Base-by-base conservation (phyloP, 1,140 invertebrate species). In the Augochlora pura region DNA sequence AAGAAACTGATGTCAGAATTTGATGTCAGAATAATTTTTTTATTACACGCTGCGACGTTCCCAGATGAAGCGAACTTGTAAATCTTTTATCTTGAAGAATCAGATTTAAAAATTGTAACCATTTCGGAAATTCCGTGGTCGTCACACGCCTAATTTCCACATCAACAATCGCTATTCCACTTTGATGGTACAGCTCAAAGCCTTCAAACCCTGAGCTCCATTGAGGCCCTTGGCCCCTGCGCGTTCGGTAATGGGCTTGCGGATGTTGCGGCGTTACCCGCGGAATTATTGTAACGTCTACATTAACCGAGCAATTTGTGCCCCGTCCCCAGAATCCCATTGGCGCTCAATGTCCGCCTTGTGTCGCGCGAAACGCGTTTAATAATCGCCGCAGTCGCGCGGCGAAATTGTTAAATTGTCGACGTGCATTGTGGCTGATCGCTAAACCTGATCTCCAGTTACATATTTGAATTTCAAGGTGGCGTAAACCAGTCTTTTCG, bases 241-340 rank as follows among this genome's bases (percentile, higher is more conserved):
- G 10, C 12, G n/a, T 27, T 21, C 23, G 5, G 2, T 32, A 46
- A 59, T n/a, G 8, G 16, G 16, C 38, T 70, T 59, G 16, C 32
- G 32, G 57, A 59, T 59, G 57, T 59, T 59, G 16, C 14, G 39
- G 1, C 10, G 54, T 27, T n/a, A 16, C 57, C 23, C 57, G 1
- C 57, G 23, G 12, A 72, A 72, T 72, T 60, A 42, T 71, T 42
- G 39, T 72, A 62, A 62, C 12, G 18, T 62, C 25, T 46, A n/a
- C 57, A 32, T 72, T 72, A n/a, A 60, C 57, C 70, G 21, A 46
- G 70, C 42, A 62, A 72, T 72, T 72, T 62, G 7, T 59, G 14
- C 21, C 16, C 39, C 10, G 6, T 7, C 7, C 25, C 42, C 39
- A 62, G 39, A 2, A 62, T 72, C 42, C 70, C 70, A 27, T 46